Conservation (phyloP, 2,888 invertebrate species). For the Archips xylosteana region DNA sequence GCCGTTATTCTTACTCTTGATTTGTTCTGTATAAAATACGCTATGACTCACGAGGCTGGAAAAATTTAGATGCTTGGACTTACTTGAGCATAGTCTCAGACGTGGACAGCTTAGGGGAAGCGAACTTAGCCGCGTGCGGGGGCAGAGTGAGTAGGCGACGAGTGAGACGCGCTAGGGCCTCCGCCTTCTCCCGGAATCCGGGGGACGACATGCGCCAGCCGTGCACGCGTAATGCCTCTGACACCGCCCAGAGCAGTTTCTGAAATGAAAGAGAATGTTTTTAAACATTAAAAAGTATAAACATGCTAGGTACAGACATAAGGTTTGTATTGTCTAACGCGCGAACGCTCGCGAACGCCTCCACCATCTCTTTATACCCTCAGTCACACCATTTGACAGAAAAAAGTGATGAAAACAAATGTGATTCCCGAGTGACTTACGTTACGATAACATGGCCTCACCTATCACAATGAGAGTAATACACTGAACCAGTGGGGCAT, state of each 20-base stretch:
- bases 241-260: constrained; percentile 94
- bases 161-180: constrained; percentile 88
- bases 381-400: too few species aligned
- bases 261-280: constrained; percentile 54
- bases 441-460: too few species aligned
- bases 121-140: constrained; percentile 69
- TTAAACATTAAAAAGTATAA: neutral
- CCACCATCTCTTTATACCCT: too few species aligned
- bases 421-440: too few species aligned
- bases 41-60: neutral
- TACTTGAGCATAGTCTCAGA: constrained; percentile 91
- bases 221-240: constrained; percentile 89
- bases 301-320: too few species aligned
- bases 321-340: too few species aligned
- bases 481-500: too few species aligned
- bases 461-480: too few species aligned
- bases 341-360: too few species aligned
- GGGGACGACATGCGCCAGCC: constrained; percentile 89
- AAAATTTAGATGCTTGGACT: constrained; percentile 44
- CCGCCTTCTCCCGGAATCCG: constrained; percentile 90
- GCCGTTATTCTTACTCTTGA: too few species aligned
- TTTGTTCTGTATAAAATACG: too few species aligned
- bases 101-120: constrained; percentile 84
- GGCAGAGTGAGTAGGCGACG: constrained; percentile 83
- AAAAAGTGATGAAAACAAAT: too few species aligned